Conservation (phyloP, 2,888 invertebrate species). For the Pocota personata region DNA sequence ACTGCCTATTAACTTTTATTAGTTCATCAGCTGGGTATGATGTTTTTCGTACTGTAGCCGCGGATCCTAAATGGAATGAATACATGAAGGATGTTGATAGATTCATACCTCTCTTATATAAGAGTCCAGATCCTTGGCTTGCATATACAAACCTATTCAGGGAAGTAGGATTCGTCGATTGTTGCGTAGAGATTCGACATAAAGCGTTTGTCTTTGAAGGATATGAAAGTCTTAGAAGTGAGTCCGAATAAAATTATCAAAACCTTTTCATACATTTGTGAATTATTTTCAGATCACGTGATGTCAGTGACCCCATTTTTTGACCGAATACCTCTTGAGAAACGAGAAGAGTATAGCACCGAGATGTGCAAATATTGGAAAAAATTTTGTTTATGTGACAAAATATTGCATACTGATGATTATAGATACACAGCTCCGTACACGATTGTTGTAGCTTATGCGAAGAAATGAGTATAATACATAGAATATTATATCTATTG, state of each 20-base stretch:
- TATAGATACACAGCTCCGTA: too few relatives aligned
- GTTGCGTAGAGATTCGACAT: conserved; percentile 85
- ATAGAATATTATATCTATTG: too few relatives aligned
- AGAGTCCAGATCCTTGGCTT: conserved; percentile 84
- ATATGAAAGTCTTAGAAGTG: conserved; percentile 85
- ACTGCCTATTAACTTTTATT: conserved; percentile 87
- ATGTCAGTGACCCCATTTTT: conserved; percentile 89
- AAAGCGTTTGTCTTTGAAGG: conserved; percentile 85
- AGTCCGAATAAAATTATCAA: not conserved
- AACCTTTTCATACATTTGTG: not conserved
- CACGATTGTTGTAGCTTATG: too few relatives aligned
- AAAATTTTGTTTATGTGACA: not conserved
- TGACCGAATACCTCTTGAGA: conserved; percentile 84
- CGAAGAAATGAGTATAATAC: too few relatives aligned
- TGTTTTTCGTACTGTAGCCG: conserved; percentile 86
- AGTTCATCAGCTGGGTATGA: conserved; percentile 88
- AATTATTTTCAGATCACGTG: conserved; percentile 84
- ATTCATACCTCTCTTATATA: conserved; percentile 88
- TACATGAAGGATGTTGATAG: conserved; percentile 87
- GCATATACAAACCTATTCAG: conserved; percentile 82
- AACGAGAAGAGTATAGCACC: conserved; percentile 85
- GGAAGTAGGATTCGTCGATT: conserved; percentile 85
- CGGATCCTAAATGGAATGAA: conserved; percentile 84
- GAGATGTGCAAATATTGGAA: conserved; percentile 82
- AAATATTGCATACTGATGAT: too few relatives aligned